phyloP scores from a whole-genome alignment of 2,113 vertebrate genomes.

The Notechis scutatus region DNA sequence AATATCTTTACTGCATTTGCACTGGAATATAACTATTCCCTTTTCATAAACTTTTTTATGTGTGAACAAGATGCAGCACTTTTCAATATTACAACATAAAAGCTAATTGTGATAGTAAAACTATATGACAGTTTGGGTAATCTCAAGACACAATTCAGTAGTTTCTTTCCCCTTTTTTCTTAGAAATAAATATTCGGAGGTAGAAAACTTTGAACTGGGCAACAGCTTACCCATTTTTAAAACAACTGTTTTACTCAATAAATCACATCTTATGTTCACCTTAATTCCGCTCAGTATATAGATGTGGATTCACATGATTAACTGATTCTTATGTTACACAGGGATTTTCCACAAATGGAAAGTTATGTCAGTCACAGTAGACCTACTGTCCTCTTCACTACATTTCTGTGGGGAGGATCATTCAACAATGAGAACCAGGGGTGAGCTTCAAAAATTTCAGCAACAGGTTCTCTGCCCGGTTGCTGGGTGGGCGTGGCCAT shows the following conservation, averaged over 20 bases:
- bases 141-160: conserved; percentile 32
- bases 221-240: conserved; percentile 37
- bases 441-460: too few relatives aligned
- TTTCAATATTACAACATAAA: conserved; percentile 16
- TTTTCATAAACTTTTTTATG: conserved; percentile 24
- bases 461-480: too few relatives aligned
- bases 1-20: conserved; percentile 1
- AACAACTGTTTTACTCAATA: conserved; percentile 33
- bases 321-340: background rate
- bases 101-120: conserved; percentile 29
- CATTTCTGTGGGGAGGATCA: background rate
- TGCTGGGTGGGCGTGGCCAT: too few relatives aligned
- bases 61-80: background rate
- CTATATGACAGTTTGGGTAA: conserved; percentile 6
- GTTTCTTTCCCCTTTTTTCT: conserved; percentile 30
- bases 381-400: background rate
- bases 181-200: conserved; percentile 14
- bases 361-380: background rate
- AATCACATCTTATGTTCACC: background rate
- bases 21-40: background rate
- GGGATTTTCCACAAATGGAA: background rate
- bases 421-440: background rate
- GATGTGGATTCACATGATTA: background rate
- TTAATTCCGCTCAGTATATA: background rate
- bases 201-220: conserved; percentile 35